These are phyloP conservation scores for Troides helena DNA, from an alignment of 2,888 invertebrate species.

Conservation along the genomic window DNA sequence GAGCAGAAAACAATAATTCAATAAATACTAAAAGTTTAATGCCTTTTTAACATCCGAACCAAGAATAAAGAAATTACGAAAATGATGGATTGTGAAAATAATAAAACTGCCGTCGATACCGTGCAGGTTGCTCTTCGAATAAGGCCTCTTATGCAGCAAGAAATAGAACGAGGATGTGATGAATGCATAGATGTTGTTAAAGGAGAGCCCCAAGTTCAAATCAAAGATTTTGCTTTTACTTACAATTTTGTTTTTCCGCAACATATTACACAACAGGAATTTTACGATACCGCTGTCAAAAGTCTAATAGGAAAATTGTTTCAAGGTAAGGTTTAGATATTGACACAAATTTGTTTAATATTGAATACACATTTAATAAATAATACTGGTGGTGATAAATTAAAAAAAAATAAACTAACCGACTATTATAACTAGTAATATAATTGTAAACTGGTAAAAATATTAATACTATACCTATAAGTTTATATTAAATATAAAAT, in stretches of 20 bases:
- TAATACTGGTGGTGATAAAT: too few species aligned
- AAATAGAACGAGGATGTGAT: constrained; percentile 87
- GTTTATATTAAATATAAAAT: too few species aligned
- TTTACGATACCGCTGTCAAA: constrained; percentile 87
- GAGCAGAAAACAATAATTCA: constrained; percentile 1
- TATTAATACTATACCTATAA: too few species aligned
- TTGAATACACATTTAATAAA: too few species aligned
- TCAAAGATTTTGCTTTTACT: constrained; percentile 87
- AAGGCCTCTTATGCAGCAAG: constrained; percentile 87
- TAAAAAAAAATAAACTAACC: too few species aligned
- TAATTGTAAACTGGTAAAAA: too few species aligned
- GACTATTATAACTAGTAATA: too few species aligned
- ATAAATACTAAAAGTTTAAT: neutral
- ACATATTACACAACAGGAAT: constrained; percentile 83
- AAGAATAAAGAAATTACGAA: constrained; percentile 37
- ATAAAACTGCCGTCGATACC: constrained; percentile 66
- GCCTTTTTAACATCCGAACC: neutral
- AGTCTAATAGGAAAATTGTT: constrained; percentile 88
- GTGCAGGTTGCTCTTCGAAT: constrained; percentile 91
- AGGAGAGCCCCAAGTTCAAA: constrained; percentile 84
- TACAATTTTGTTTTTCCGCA: constrained; percentile 91
- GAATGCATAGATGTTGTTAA: constrained; percentile 84
- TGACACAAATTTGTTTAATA: too few species aligned
- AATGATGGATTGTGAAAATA: constrained; percentile 62
- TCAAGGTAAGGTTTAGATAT: constrained; percentile 77